Evolutionary conservation across 2,113 vertebrate species (phyloP), one percentile per base, ranked within the genome.

Genomic region (Hippopotamus amphibius): DNA sequence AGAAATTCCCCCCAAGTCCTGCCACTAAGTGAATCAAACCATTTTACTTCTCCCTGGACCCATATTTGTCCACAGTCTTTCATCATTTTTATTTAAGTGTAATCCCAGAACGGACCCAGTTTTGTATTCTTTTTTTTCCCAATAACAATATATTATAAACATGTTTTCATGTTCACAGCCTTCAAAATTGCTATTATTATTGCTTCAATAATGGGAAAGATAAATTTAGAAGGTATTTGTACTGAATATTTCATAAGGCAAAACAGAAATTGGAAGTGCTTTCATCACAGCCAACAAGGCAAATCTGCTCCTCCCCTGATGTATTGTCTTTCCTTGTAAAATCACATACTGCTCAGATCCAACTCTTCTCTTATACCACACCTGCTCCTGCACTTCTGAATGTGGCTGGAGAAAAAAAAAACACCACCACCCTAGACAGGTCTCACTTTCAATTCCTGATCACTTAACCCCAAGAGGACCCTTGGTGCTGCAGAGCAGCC

Each of bases 241-340:
- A 26, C 69, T 96, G 88, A 89, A 92, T 94, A 96, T 94, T 94
- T 97, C 84, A 80, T 94, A 72, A 97, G 71, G 41, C 84, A 46
- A 37, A 72, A 81, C 65, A 85, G 87, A 57, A 72, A 59, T 19
- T 41, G 33, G n/a, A 87, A 74, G 50, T n/a, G n/a, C 28, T 79
- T 61, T 46, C 28, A 22, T 74, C 59, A 12, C 26, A 9, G 28
- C 41, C 33, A 74, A 48, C 41, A 53, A 59, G 71, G 55, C 63
- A 53, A 4, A 65, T 12, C 61, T 28, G 12, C 76, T n/a, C 33
- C 5, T 59, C 55, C 81, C 15, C 24, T n/a, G 26, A 33, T 14
- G 0, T 12, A 22, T 11, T 53, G 12, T 55, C 21, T 24, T 76
- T 46, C 28, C 3, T 30, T n/a, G 46, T 8, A 65, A 66, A 79